Evolutionary conservation across 2,113 vertebrate genomes (phyloP).

Genomic region (Scophthalmus maximus): DNA sequence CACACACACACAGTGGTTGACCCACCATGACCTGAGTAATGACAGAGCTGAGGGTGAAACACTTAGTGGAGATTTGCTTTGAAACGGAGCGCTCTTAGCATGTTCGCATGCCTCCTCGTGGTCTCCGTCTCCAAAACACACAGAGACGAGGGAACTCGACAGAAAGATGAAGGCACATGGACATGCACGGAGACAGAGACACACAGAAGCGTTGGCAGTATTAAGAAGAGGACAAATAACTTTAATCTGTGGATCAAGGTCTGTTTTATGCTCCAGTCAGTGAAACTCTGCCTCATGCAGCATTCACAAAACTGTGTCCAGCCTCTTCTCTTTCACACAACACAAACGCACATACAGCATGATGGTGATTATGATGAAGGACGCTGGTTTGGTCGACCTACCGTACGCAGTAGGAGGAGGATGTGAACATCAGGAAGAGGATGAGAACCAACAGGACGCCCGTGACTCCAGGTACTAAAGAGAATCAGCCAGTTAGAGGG

Average conservation of each 20-base stretch:
- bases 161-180: no score
- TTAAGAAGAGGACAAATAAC: no score
- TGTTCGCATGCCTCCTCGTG: constrained; percentile 23
- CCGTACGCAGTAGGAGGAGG: constrained; percentile 93
- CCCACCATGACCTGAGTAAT: constrained; percentile 66
- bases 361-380: neutral
- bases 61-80: constrained; percentile 55
- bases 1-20: constrained; percentile 35
- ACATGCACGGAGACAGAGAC: neutral
- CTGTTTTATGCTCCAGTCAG: no score
- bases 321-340: neutral
- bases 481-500: constrained; percentile 32
- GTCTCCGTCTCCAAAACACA: constrained; percentile 15
- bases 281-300: no score
- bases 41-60: constrained; percentile 65
- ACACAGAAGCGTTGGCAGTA: neutral
- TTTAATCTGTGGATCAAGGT: no score
- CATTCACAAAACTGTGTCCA: neutral
- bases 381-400: constrained; percentile 62
- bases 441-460: constrained; percentile 93
- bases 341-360: neutral
- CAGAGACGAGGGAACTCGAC: neutral
- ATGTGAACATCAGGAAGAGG: constrained; percentile 94
- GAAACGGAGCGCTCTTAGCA: constrained; percentile 25
- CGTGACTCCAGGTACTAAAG: constrained; percentile 92